Evolutionary conservation across 2,113 vertebrate species (phyloP), one percentile per base, ranked within the genome.

Genomic region (Pterocles orientalis): DNA sequence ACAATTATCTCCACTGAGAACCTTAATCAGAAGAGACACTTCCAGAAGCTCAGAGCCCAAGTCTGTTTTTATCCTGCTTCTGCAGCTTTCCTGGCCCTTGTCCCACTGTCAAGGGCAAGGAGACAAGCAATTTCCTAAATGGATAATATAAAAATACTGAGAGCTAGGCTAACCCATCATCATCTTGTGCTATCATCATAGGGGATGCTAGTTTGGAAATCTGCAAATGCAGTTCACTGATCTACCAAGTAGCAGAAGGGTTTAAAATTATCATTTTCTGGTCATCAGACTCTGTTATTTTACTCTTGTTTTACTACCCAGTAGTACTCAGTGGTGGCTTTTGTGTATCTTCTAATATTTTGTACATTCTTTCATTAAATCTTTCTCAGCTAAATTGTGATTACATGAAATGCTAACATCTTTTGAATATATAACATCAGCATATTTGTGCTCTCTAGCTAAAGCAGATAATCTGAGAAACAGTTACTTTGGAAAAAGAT

Each of bases 61-160:
- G 83, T 90, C 48, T 56, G 33, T 34, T 82, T 92, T 85, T 68
- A 60, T 68, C 43, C 82, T 79, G 17, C 51, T 77, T 86, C 80
- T 92, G 39, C 45, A 86, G 82, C 34, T 90, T 92, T 89, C 68
- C 58, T 92, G 89, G 82, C 62, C 36, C 18, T 82, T 80, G 26
- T 82, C 26, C 75, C 24, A 51, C 26, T 72, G 39, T 68, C 86
- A 94, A 92, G 82, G 86, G 24, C 71, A 94, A 95, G 62, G 53
- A 88, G 45, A 76, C 28, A 72, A 82, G 66, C 76, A 82, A 90
- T 94, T 91, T 86, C 54, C 76, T 95, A 69, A 90, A 86, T 69
- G 54, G 34, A 17, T 80, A 82, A 56, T 53, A 31, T 3, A 61
- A 78, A 82, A 93, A 88, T 85, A 48, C 57, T 29, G 43, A 85